Conservation (phyloP, 2,888 invertebrate genomes). For the Polymixis flavicincta region DNA sequence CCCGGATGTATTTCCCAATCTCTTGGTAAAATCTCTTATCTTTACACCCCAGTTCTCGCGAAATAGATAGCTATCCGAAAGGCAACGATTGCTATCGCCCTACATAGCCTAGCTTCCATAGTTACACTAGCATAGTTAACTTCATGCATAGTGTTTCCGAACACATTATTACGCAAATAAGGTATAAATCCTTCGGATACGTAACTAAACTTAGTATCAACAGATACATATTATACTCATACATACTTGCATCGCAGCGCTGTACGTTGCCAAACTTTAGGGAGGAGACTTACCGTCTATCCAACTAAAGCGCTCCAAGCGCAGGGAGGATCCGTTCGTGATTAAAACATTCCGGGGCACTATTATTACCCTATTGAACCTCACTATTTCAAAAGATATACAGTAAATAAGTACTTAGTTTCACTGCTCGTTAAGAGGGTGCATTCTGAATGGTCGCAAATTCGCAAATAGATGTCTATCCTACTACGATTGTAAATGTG, state of each 20-base stretch:
- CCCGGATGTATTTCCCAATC: constrained; percentile 46
- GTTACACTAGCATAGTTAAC: constrained; percentile 5
- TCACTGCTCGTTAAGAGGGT: background rate
- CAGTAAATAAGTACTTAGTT: constrained; percentile 55
- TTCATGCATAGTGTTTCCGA: constrained; percentile 22
- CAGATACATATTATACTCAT: constrained; percentile 28
- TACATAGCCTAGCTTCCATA: constrained; percentile 16
- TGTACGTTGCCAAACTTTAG: constrained; percentile 48
- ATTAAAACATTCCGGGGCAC: constrained; percentile 48
- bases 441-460: background rate
- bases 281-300: constrained; percentile 39
- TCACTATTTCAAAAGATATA: constrained; percentile 20
- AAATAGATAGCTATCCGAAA: constrained; percentile 47
- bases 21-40: constrained; percentile 32
- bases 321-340: constrained; percentile 35
- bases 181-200: constrained; percentile 37
- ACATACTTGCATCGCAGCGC: constrained; percentile 41
- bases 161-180: constrained; percentile 49
- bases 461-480: too few relatives aligned
- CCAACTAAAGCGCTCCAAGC: constrained; percentile 45
- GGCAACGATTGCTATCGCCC: constrained; percentile 42
- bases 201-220: constrained; percentile 33
- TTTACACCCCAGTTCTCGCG: constrained; percentile 29
- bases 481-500: too few relatives aligned
- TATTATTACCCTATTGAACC: constrained; percentile 35